A percentile compares a stretch with the other conserved stretches of the same genome.
Conservation (phyloP, 2,888 invertebrate genomes). For the Phengaris alcon region DNA sequence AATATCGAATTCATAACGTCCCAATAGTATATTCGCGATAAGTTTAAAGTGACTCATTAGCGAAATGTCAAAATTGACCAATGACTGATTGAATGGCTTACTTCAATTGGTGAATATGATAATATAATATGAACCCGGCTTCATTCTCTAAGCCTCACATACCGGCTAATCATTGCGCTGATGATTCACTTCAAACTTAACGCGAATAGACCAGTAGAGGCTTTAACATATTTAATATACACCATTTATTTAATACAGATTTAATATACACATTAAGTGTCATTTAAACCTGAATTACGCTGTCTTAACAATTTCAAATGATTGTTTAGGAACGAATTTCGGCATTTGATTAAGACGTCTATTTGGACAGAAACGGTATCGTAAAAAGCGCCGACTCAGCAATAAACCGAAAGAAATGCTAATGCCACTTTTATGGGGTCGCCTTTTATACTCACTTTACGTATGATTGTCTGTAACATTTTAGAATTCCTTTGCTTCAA, state of each 20-base stretch:
- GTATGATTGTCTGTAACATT: constrained; percentile 67
- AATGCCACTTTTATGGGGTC: constrained; percentile 66
- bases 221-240: background rate
- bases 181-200: no score
- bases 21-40: background rate
- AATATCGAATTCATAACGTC: background rate
- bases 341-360: constrained; percentile 39
- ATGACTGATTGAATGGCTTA: no score
- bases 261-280: background rate
- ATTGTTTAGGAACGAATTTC: constrained; percentile 24
- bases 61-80: background rate
- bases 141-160: no score
- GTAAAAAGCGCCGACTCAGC: constrained; percentile 55
- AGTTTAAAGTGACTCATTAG: no score
- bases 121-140: no score
- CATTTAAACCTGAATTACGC: constrained; percentile 3
- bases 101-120: no score
- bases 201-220: background rate
- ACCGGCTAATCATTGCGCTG: no score
- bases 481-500: constrained; percentile 45
- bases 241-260: no score
- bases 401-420: constrained; percentile 58
- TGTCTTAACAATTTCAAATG: constrained; percentile 21
- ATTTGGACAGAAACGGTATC: constrained; percentile 39
- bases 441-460: constrained; percentile 67